phyloP scores from a whole-genome alignment of 2,113 vertebrate genomes.

The Serinus canaria region DNA sequence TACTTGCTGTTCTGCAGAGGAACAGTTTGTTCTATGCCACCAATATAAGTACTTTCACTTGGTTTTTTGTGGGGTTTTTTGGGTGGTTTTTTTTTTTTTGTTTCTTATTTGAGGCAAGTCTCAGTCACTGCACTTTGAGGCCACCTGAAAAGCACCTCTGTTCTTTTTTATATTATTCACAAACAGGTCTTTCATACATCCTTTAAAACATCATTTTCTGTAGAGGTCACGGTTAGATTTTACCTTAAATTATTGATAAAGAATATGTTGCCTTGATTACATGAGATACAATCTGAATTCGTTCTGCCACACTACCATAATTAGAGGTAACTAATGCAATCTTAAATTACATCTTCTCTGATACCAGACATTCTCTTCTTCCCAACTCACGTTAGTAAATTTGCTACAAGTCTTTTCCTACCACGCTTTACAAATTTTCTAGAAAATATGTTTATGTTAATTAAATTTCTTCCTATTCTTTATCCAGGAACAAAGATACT shows the following conservation, averaged over 20 bases:
- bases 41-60: background rate
- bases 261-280: background rate
- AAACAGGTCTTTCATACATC: background rate
- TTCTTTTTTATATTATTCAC: background rate
- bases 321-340: background rate
- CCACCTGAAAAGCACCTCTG: background rate
- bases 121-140: background rate
- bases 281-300: background rate
- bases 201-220: background rate
- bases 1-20: background rate
- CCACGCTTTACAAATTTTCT: background rate
- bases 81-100: too few species aligned
- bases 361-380: background rate
- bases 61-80: too few species aligned
- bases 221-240: background rate
- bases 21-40: background rate
- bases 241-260: background rate
- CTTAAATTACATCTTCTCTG: background rate
- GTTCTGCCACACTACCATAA: background rate
- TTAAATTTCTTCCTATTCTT: background rate
- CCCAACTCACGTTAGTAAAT: background rate
- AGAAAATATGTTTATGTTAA: background rate
- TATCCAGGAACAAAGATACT: background rate
- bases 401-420: background rate
- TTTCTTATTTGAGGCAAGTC: background rate